Evolutionary conservation across 1,140 invertebrate genomes (phyloP).

Genomic region (Lepidurus arcticus): DNA sequence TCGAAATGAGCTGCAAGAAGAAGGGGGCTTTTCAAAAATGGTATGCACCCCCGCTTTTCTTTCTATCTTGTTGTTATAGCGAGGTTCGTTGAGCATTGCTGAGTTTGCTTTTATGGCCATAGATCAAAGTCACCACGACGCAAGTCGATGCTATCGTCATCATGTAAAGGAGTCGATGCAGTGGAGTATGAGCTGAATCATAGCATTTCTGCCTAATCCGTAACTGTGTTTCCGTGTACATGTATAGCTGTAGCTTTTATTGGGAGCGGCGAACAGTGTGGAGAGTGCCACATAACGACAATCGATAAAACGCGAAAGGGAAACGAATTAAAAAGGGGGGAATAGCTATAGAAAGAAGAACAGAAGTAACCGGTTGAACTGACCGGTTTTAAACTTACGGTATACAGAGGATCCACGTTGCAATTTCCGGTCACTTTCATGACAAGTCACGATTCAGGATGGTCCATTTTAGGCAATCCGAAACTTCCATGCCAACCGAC

Average conservation of each 20-base stretch:
- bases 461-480: background rate
- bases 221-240: background rate
- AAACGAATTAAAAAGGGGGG: background rate
- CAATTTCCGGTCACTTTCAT: constrained; percentile 21
- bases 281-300: constrained; percentile 5
- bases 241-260: background rate
- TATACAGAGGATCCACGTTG: background rate
- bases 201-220: background rate
- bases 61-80: background rate
- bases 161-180: background rate
- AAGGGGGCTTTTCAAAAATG: background rate
- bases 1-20: background rate
- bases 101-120: background rate
- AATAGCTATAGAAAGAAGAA: background rate
- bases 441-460: constrained; percentile 21
- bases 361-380: background rate
- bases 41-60: background rate
- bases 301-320: background rate
- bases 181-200: background rate
- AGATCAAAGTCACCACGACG: constrained; percentile 14
- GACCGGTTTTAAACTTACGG: background rate
- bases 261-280: background rate
- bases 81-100: background rate
- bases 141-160: background rate
- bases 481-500: background rate